Conservation (phyloP, 2,797 vertebrate genomes). For the Pristis pectinata region DNA sequence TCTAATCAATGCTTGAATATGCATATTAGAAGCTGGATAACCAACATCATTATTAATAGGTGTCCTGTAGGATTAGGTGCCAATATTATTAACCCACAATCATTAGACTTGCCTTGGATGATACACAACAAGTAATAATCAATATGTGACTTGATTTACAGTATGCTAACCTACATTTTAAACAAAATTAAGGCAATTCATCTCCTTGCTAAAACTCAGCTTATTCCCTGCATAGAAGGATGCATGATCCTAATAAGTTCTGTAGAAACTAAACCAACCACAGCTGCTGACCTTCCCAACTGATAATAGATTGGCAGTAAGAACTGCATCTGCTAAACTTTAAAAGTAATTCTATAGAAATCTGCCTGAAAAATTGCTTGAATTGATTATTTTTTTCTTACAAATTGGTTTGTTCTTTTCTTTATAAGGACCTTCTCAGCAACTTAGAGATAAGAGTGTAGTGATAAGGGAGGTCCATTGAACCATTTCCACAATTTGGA, state of each 20-base stretch:
- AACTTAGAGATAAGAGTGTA: background rate
- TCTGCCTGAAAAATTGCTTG: background rate
- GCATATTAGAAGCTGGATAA: background rate
- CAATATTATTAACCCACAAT: background rate
- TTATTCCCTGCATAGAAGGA: background rate
- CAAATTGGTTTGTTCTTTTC: background rate
- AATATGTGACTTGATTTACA: background rate
- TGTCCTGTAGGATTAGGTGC: background rate
- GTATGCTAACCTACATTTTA: background rate
- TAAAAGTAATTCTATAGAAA: background rate
- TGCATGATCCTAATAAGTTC: background rate
- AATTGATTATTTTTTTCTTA: no score
- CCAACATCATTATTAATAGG: background rate
- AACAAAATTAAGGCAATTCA: slow-evolving; percentile 19
- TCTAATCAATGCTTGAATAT: background rate
- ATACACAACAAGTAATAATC: background rate
- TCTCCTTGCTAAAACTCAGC: background rate
- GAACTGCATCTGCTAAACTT: background rate
- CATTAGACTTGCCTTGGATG: background rate
- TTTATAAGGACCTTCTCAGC: background rate
- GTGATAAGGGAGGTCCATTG: no score
- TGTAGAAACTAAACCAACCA: background rate
- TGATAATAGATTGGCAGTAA: background rate
- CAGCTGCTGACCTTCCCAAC: background rate
- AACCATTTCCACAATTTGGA: no score